These are phyloP conservation scores for Peromyscus attwateri DNA, from an alignment of 2,797 vertebrate species.

Conservation along the genomic window DNA sequence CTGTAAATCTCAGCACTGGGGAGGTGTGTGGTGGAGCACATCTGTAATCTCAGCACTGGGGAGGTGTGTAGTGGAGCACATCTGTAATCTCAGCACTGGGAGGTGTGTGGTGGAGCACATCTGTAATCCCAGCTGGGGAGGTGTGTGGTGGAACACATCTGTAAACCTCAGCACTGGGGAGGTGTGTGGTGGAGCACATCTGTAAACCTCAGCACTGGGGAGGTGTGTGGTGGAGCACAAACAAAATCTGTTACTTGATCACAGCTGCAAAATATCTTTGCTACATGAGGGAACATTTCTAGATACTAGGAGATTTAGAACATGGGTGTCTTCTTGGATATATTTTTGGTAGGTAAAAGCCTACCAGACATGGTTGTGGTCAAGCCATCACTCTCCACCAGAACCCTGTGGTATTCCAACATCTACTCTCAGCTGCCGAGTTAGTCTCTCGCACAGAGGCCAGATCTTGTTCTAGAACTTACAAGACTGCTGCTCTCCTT, in stretches of 20 bases:
- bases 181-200: not conserved
- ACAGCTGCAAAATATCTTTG: not conserved
- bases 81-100: too few species aligned
- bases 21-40: too few species aligned
- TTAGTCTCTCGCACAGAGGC: not conserved
- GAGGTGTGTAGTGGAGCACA: too few species aligned
- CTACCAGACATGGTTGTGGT: not conserved
- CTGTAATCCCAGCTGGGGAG: not conserved
- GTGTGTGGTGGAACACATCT: too few species aligned
- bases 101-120: too few species aligned
- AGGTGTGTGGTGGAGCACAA: not conserved
- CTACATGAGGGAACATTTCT: not conserved
- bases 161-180: too few species aligned
- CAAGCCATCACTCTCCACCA: not conserved
- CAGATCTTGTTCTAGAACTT: not conserved
- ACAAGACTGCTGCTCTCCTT: not conserved
- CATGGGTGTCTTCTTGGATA: not conserved
- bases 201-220: too few species aligned
- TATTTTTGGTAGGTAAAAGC: not conserved
- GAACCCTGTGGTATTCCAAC: not conserved
- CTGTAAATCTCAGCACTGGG: too few species aligned
- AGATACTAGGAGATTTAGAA: not conserved
- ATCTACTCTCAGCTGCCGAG: not conserved
- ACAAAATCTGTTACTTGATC: not conserved
- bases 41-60: too few species aligned